Conservation (phyloP, 1,140 invertebrate species). For the Bombus difficillimus region DNA sequence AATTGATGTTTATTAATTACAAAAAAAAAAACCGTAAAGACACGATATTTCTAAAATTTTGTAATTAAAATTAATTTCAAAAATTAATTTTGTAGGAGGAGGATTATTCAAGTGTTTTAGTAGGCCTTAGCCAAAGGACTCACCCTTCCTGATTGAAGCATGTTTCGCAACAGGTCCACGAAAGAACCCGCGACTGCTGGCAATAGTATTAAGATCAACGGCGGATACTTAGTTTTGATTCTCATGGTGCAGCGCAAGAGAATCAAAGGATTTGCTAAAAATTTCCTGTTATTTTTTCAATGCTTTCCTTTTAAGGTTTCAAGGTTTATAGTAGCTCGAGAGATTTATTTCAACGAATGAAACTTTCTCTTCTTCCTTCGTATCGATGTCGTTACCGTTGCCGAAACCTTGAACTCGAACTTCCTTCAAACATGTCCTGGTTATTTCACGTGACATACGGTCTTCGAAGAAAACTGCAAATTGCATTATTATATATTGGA, state of each 20-base stretch:
- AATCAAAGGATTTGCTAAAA: not conserved
- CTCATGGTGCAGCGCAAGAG: constrained; percentile 2
- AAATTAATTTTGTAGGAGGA: not conserved
- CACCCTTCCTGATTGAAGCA: constrained; percentile 65
- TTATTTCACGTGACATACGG: not conserved
- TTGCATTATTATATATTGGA: not conserved
- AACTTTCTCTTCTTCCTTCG: constrained; percentile 27
- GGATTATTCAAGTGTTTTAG: not conserved
- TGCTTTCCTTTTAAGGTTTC: not conserved
- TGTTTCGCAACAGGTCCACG: constrained; percentile 46
- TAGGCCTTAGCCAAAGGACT: constrained; percentile 24
- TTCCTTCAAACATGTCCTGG: constrained; percentile 11
- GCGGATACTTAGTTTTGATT: not conserved
- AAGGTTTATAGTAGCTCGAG: constrained; percentile 15
- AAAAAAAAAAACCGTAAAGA: not conserved
- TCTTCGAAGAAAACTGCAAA: constrained; percentile 37
- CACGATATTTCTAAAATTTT: no score
- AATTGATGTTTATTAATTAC: not conserved
- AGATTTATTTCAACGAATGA: constrained; percentile 28
- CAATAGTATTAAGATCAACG: constrained; percentile 8
- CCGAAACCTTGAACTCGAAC: constrained; percentile 24
- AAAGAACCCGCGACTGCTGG: constrained; percentile 19
- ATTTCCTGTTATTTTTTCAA: not conserved
- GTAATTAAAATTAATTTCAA: not conserved
- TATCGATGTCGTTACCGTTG: constrained; percentile 5